phyloP scores from a whole-genome alignment of 2,113 vertebrate species.

The Halichoerus grypus region DNA sequence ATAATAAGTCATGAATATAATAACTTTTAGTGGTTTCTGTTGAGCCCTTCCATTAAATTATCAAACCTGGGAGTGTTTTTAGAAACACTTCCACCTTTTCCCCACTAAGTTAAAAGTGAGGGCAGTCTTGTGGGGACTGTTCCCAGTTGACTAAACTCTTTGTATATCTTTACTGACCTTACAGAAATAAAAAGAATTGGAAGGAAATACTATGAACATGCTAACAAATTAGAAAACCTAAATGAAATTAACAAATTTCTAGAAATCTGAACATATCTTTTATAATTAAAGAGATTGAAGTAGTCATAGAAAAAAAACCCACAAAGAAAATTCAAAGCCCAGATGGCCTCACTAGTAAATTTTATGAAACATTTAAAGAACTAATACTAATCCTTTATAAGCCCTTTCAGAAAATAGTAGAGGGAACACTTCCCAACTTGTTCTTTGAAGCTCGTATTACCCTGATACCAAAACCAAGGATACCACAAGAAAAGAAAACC shows the following conservation, averaged over 20 bases:
- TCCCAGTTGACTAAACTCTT: neutral
- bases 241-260: neutral
- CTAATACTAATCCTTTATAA: neutral
- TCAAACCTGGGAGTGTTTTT: neutral
- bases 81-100: neutral
- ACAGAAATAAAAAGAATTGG: neutral
- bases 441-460: neutral
- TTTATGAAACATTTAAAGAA: neutral
- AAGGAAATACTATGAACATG: neutral
- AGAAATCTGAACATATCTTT: neutral
- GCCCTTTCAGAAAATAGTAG: neutral
- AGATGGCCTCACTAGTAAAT: neutral
- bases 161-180: neutral
- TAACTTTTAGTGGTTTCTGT: neutral
- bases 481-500: neutral
- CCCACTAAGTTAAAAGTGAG: neutral
- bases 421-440: neutral
- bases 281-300: neutral
- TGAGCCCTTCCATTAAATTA: neutral
- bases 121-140: neutral
- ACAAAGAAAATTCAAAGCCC: neutral
- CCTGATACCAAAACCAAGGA: neutral
- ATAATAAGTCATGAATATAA: neutral
- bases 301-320: neutral
- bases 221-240: neutral